Conservation (phyloP, 2,888 invertebrate genomes). For the Ophraella communa region DNA sequence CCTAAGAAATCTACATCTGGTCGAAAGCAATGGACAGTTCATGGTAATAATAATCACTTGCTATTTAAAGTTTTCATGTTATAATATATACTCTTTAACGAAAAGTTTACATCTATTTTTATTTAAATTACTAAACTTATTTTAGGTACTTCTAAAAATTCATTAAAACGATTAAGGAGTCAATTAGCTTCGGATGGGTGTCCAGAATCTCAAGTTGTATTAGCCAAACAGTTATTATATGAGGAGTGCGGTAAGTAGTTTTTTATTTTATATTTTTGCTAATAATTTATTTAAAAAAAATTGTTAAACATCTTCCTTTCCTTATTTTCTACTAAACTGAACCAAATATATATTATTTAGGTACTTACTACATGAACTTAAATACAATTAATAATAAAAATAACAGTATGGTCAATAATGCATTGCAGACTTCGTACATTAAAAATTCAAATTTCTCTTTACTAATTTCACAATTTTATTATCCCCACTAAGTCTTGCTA, state of each 20-base stretch:
- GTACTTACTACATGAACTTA: too few species aligned
- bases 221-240: constrained; percentile 83
- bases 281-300: too few species aligned
- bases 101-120: background rate
- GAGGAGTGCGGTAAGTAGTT: constrained; percentile 75
- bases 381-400: too few species aligned
- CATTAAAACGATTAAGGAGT: constrained; percentile 68
- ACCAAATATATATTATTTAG: too few species aligned
- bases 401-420: too few species aligned
- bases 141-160: constrained; percentile 71
- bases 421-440: too few species aligned
- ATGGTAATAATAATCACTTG: constrained; percentile 61
- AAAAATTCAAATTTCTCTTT: too few species aligned
- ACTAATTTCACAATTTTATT: too few species aligned
- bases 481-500: too few species aligned
- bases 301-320: too few species aligned
- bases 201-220: constrained; percentile 85
- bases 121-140: background rate
- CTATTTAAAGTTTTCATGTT: background rate
- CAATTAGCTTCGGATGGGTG: constrained; percentile 89
- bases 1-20: constrained; percentile 67
- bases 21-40: constrained; percentile 78
- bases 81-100: background rate
- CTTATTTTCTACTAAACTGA: too few species aligned
- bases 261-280: too few species aligned